Percentiles rank a stretch among this genome's conserved stretches.
Conservation (phyloP, 1,140 invertebrate genomes). For the Trichoplusia ni region DNA sequence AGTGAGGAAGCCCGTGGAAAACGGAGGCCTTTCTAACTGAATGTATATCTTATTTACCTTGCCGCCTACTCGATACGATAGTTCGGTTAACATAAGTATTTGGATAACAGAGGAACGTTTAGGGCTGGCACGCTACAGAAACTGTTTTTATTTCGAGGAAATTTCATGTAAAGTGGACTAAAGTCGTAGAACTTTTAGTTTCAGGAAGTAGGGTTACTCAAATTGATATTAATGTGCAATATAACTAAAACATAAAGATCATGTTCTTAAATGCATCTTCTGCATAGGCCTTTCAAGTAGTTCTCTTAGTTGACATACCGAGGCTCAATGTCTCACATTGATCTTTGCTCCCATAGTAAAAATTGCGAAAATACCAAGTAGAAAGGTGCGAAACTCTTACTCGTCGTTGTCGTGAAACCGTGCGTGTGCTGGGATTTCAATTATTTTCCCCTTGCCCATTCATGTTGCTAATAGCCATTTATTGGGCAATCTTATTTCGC, state of each 20-base stretch:
- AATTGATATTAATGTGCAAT: no score
- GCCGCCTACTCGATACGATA: slow-evolving; percentile 15
- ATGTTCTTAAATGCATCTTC: no score
- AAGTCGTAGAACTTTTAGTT: no score
- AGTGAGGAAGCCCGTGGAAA: slow-evolving; percentile 10
- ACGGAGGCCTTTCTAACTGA: slow-evolving; percentile 9
- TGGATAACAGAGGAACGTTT: slow-evolving; percentile 8
- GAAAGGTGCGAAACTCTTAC: neutral
- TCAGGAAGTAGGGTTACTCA: no score
- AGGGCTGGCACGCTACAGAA: slow-evolving; percentile 2
- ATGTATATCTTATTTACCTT: slow-evolving; percentile 27
- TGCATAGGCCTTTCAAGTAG: no score
- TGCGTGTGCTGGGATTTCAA: neutral
- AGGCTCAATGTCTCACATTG: neutral
- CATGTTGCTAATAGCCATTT: neutral
- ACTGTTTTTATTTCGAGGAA: neutral
- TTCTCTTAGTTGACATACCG: slow-evolving; percentile 1
- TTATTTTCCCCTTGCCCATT: neutral
- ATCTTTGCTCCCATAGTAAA: slow-evolving; percentile 1
- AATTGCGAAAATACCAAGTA: neutral
- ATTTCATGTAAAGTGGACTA: no score
- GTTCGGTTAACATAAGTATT: slow-evolving; percentile 28
- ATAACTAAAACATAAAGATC: no score
- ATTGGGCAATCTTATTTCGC: neutral
- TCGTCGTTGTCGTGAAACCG: neutral